Base-by-base conservation (phyloP, 2,113 vertebrate species). In the Elephas maximus region DNA sequence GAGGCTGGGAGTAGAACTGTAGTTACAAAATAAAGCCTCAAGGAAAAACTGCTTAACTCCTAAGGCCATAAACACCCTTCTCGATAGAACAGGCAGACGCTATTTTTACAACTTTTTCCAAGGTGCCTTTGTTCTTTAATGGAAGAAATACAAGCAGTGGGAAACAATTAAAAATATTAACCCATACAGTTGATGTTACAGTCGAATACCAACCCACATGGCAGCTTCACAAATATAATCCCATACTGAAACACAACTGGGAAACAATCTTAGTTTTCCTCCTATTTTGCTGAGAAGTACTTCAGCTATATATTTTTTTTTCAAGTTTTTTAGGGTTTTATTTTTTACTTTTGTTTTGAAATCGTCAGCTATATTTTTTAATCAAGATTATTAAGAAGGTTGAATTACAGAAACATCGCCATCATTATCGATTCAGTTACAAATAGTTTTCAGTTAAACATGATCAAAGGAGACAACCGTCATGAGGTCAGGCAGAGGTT, bases 31-130 rank as follows among this genome's bases (percentile, higher is more conserved):
- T 20, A 90, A 88, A 91, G 78, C 71, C 62, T 85, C 1, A 89
- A 69, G 45, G 67, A 89, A 95, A 88, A 45, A 37, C 0, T 8
- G 51, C 85, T 89, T 97, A 48, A 76, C 62, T 91, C 82, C 78
- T 73, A 1, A n/a, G 41, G 28, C 65, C 57, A 87, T 93, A 88
- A 93, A 91, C 71, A 69, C 62, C 62, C 67, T 90, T 91, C 95
- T 87, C 93, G 63, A 79, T 89, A 83, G 95, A 76, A 24, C 17
- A 9, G 62, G 30, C 67, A 91, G 95, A 76, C 23, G 37, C 87
- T 93, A 83, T 93, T 91, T 91, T 96, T 96, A 96, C 92, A 90
- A 84, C 71, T 90, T 91, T 93, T 97, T 91, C 95, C 97, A 79
- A 76, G 92, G 85, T 95, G 93, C 87, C 60, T 44, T 93, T 89